These are phyloP conservation scores for Malaclemys terrapin DNA, from an alignment of 2,113 vertebrate genomes.

Conservation along the genomic window DNA sequence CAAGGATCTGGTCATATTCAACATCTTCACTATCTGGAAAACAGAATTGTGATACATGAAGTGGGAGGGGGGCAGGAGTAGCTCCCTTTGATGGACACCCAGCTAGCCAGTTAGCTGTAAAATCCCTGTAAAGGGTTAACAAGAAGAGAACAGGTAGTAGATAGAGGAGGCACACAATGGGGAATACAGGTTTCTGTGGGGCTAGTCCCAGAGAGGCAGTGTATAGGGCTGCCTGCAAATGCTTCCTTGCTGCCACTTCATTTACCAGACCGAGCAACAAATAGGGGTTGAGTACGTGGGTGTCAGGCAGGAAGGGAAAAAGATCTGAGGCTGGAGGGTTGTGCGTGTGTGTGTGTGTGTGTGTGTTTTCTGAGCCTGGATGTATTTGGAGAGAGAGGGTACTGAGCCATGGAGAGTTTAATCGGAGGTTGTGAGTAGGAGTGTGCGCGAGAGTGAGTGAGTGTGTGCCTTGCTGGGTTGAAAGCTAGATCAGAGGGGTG, in stretches of 20 bases:
- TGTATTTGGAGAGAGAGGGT: slow-evolving; percentile 45
- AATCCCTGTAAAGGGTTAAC: too few relatives aligned
- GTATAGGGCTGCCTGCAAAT: neutral
- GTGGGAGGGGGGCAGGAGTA: too few relatives aligned
- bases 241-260: neutral
- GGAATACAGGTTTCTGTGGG: neutral
- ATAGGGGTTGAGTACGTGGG: neutral
- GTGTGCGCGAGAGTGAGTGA: too few relatives aligned
- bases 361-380: slow-evolving; percentile 37
- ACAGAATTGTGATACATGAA: neutral
- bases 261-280: neutral
- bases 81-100: too few relatives aligned
- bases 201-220: neutral
- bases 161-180: neutral
- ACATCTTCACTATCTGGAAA: neutral
- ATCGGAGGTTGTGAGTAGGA: neutral
- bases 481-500: neutral
- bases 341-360: neutral
- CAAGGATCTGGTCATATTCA: neutral
- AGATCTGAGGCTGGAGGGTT: slow-evolving; percentile 23
- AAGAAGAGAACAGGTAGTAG: neutral
- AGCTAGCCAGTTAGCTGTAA: too few relatives aligned
- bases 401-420: slow-evolving; percentile 19
- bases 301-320: neutral
- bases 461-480: neutral